Conservation (phyloP, 1,140 invertebrate genomes). For the Camponotus vicinus region DNA sequence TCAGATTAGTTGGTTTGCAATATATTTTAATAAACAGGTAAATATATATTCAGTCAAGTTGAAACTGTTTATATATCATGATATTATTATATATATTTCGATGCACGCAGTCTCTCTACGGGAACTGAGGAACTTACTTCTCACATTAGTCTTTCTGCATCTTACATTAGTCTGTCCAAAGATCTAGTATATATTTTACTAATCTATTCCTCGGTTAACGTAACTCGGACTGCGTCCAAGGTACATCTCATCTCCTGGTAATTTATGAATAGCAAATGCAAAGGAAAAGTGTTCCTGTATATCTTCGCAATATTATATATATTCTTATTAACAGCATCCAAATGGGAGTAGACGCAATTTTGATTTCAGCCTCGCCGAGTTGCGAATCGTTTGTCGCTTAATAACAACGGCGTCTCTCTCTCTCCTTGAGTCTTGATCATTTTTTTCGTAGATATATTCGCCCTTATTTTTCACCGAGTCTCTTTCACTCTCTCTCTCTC, state of each 20-base stretch:
- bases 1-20: constrained; percentile 23
- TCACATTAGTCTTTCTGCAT: not conserved
- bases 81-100: not conserved
- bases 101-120: not conserved
- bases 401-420: constrained; percentile 44
- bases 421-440: constrained; percentile 22
- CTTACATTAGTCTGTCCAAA: not conserved
- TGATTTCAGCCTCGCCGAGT: not conserved
- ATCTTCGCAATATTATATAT: not conserved
- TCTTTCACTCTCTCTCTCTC: constrained; percentile 32
- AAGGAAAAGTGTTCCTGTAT: not conserved
- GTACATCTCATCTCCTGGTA: not conserved
- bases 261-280: constrained; percentile 1
- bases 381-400: constrained; percentile 54
- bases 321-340: constrained; percentile 35
- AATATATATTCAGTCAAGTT: not conserved
- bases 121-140: not conserved
- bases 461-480: constrained; percentile 39
- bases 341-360: not conserved
- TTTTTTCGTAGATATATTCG: constrained; percentile 26
- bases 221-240: constrained; percentile 8
- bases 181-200: constrained; percentile 25
- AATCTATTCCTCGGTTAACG: constrained; percentile 28
- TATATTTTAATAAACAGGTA: constrained; percentile 41
- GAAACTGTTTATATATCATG: too few relatives aligned